Evolutionary conservation across 2,797 vertebrate genomes (phyloP), one percentile per base, ranked within the genome.

Genomic region (Novumbra hubbsi): DNA sequence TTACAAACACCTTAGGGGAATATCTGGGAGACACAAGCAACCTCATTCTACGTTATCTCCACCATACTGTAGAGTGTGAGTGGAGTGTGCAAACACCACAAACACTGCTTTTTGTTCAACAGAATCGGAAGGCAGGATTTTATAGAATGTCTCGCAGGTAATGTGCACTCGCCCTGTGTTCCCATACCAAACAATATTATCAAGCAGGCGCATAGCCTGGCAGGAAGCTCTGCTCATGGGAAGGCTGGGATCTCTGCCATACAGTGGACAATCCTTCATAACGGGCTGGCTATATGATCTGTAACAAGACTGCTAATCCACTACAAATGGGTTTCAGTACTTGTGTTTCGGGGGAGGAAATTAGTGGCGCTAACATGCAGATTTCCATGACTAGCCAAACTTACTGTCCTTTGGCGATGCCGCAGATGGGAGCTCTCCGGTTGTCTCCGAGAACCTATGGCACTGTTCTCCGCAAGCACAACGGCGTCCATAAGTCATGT

Each of bases 71-170:
- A 73, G 64, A 68, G n/a, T n/a, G n/a, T n/a, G n/a, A n/a, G n/a
- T n/a, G 77, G 77, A 81, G 83, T 77, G 81, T 19, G 75, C 74
- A 73, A 63, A 78, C 69, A 72, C 79, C 78, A 83, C 80, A 81
- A 86, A 84, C 63, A 74, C 65, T 67, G 30, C 52, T 28, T 72
- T 84, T 80, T 83, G 73, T 78, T 74, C 65, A 28, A 81, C 69
- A 72, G 70, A 86, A 86, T 83, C 76, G 62, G 28, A 74, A 69
- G 74, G 75, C 72, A 74, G 75, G 77, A 88, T 90, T 85, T 86
- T 84, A 92, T 92, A 88, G 79, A 83, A 90, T 73, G 82, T 84
- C 81, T 86, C 83, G 76, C 84, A 88, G 88, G 87, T 90, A 89
- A 90, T 84, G 81, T 77, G 76, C 81, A 83, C 79, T 57, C 82